A percentile compares a stretch with the other conserved stretches of the same genome.
phyloP scores from a whole-genome alignment of 2,888 invertebrate genomes.

The Penaeus monodon region DNA sequence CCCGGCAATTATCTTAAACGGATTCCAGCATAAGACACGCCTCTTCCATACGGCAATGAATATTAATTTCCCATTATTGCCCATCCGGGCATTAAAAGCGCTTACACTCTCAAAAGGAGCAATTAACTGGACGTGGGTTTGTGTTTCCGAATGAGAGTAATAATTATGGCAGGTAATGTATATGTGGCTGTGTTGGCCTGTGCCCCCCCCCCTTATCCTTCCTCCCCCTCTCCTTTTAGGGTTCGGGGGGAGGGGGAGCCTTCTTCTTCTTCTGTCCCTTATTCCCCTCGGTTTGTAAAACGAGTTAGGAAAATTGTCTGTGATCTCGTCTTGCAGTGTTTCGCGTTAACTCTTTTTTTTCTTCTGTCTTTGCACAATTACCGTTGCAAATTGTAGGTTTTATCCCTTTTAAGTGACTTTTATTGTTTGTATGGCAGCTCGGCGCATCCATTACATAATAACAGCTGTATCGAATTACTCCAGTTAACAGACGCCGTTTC shows the following conservation, averaged over 20 bases:
- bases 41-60: conserved; percentile 61
- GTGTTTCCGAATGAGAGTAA: conserved; percentile 51
- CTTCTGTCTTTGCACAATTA: too few species aligned
- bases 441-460: too few species aligned
- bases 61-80: conserved; percentile 60
- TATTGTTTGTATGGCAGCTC: too few species aligned
- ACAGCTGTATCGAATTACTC: too few species aligned
- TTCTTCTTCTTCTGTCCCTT: neutral
- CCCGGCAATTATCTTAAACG: conserved; percentile 58
- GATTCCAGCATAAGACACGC: conserved; percentile 59
- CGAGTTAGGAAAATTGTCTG: too few species aligned
- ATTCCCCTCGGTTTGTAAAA: too few species aligned
- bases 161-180: conserved; percentile 57
- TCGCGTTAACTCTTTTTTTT: too few species aligned
- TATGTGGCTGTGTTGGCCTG: neutral
- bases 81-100: conserved; percentile 55
- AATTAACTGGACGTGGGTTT: conserved; percentile 47
- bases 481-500: too few species aligned
- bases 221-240: neutral
- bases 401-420: too few species aligned
- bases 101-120: conserved; percentile 57
- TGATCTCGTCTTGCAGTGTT: too few species aligned
- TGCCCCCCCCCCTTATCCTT: neutral
- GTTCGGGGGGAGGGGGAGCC: neutral
- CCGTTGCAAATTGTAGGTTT: too few species aligned